phyloP scores from a whole-genome alignment of 35 echinoderm and acorn worm species.

The Ptychodera flava region DNA sequence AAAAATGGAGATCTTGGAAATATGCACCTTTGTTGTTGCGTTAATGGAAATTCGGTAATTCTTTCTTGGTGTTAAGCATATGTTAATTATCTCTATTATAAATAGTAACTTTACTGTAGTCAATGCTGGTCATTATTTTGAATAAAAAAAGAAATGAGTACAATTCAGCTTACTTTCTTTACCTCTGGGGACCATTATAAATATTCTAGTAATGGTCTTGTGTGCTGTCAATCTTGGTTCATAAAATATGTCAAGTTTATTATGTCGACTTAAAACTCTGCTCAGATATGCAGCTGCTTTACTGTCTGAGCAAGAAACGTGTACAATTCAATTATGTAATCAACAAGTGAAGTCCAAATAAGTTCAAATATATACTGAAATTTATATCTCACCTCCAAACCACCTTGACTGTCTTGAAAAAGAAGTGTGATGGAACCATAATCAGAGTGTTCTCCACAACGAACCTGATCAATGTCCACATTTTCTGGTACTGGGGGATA shows the following conservation, averaged over 20 bases:
- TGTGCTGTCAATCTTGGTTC: background rate
- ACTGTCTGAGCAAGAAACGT: background rate
- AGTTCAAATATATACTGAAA: background rate
- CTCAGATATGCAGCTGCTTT: background rate
- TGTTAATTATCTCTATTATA: background rate
- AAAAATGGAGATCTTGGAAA: background rate
- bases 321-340: background rate
- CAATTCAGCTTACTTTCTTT: too few relatives aligned
- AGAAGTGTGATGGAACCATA: constrained; percentile 38
- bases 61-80: background rate
- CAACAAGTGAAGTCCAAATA: background rate
- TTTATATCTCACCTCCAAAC: background rate
- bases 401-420: constrained; percentile 25
- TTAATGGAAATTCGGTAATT: background rate
- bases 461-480: constrained; percentile 25
- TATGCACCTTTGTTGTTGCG: background rate
- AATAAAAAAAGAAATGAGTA: background rate
- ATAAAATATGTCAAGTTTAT: too few relatives aligned
- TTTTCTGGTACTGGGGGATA: constrained; percentile 3
- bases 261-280: background rate
- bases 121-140: background rate
- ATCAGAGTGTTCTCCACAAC: constrained; percentile 44
- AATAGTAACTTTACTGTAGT: background rate
- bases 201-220: background rate
- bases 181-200: background rate